Evolutionary conservation across 2,888 invertebrate species (phyloP).

Genomic region (Strigamia transsilvanica): DNA sequence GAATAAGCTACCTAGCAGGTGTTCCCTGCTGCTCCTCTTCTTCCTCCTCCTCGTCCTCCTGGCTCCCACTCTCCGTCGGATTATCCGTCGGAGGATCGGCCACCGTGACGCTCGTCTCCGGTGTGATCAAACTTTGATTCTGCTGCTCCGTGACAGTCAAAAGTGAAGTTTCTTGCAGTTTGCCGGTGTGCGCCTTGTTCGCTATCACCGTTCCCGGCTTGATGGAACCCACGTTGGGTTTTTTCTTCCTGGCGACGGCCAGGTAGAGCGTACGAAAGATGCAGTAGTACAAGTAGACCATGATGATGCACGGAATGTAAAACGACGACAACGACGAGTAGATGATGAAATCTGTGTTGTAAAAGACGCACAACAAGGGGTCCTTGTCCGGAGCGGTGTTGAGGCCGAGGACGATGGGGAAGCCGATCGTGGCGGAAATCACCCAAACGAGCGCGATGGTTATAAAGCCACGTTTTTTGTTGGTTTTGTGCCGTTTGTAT

Average conservation of each 20-base stretch:
- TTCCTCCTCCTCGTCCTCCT: constrained; percentile 68
- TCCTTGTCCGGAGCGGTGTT: constrained; percentile 89
- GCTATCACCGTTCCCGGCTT: constrained; percentile 75
- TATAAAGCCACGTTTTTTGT: constrained; percentile 81
- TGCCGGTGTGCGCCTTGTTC: constrained; percentile 75
- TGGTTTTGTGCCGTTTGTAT: constrained; percentile 94
- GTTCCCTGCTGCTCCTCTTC: constrained; percentile 56
- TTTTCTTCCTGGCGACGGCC: constrained; percentile 78
- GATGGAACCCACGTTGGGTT: neutral
- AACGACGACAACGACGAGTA: constrained; percentile 98
- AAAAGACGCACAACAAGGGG: constrained; percentile 90
- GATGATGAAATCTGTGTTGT: constrained; percentile 97
- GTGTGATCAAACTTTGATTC: neutral
- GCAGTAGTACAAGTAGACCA: constrained; percentile 96
- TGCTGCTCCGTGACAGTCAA: neutral
- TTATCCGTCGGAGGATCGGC: constrained; percentile 18
- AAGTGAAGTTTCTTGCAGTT: constrained; percentile 75
- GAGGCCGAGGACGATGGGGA: constrained; percentile 93
- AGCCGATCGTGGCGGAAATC: constrained; percentile 92
- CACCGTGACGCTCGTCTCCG: constrained; percentile 53
- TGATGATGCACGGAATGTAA: constrained; percentile 97
- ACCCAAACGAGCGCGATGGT: constrained; percentile 96
- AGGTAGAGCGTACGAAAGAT: constrained; percentile 73
- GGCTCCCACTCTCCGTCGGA: constrained; percentile 82
- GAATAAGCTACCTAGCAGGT: constrained; percentile 28